These are phyloP conservation scores for Theocolax elegans DNA, from an alignment of 1,140 invertebrate genomes.

Conservation along the genomic window DNA sequence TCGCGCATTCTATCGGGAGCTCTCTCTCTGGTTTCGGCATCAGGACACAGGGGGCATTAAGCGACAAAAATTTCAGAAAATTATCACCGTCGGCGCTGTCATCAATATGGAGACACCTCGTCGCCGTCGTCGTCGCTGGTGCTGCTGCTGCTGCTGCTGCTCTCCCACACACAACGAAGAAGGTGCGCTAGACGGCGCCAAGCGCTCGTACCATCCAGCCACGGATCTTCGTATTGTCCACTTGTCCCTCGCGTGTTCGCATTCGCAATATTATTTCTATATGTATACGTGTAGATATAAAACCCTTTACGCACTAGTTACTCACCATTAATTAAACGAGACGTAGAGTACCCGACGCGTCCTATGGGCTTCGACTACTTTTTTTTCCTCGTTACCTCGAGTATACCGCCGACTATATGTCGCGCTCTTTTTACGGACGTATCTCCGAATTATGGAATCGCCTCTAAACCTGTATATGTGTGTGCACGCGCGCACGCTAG, in stretches of 20 bases:
- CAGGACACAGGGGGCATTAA: conserved; percentile 76
- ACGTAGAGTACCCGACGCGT: conserved; percentile 1
- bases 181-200: conserved; percentile 30
- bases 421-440: conserved; percentile 15
- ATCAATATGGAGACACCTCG: conserved; percentile 71
- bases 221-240: no score
- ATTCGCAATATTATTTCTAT: no score
- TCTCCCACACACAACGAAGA: no score
- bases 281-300: not conserved
- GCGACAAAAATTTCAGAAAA: conserved; percentile 76
- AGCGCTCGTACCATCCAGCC: conserved; percentile 18
- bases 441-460: not conserved
- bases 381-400: no score
- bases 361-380: conserved; percentile 6
- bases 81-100: conserved; percentile 79
- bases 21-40: conserved; percentile 70
- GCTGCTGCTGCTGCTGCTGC: conserved; percentile 24
- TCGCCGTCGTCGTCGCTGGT: conserved; percentile 44
- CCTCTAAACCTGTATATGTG: not conserved
- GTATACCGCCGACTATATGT: no score
- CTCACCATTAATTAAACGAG: conserved; percentile 26
- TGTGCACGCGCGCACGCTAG: not conserved
- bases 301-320: not conserved
- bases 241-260: no score
- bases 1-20: conserved; percentile 67